Conservation (phyloP, 2,113 vertebrate species). For the Crypturellus undulatus region DNA sequence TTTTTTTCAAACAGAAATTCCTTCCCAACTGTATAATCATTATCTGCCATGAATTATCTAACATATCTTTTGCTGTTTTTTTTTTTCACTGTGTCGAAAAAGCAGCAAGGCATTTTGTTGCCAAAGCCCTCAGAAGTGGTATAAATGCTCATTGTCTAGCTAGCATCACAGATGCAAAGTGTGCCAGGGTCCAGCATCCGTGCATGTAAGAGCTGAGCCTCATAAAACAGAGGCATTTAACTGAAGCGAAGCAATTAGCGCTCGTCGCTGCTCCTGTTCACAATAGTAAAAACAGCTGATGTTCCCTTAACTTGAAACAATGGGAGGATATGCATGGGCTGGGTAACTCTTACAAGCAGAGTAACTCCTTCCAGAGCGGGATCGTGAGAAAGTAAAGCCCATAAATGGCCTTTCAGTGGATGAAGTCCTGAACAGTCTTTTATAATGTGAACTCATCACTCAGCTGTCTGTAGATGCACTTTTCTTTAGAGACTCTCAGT, state of each 20-base stretch:
- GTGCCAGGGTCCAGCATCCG: conserved; percentile 15
- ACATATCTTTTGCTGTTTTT: not conserved
- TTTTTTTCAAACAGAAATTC: not conserved
- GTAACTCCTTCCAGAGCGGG: conserved; percentile 53
- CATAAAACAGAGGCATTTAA: conserved; percentile 54
- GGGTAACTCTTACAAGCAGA: conserved; percentile 27
- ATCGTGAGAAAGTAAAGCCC: conserved; percentile 65
- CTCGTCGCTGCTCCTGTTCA: conserved; percentile 47
- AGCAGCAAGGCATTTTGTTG: conserved; percentile 28
- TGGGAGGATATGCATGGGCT: conserved; percentile 39
- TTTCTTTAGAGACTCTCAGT: conserved; percentile 50
- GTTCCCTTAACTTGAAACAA: conserved; percentile 65
- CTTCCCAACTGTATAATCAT: conserved; percentile 1
- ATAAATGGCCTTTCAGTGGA: conserved; percentile 65
- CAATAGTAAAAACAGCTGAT: conserved; percentile 68
- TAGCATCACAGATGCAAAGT: not conserved
- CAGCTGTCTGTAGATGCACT: conserved; percentile 38
- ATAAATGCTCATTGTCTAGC: not conserved
- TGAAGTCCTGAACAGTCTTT: conserved; percentile 61
- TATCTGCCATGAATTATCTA: not conserved
- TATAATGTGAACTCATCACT: conserved; percentile 69
- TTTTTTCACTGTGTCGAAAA: not conserved
- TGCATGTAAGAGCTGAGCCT: conserved; percentile 12
- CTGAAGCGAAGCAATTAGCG: conserved; percentile 63
- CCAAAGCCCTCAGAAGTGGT: conserved; percentile 22